These are phyloP conservation scores for Channa maculata DNA, from an alignment of 2,113 vertebrate genomes.

Conservation along the genomic window DNA sequence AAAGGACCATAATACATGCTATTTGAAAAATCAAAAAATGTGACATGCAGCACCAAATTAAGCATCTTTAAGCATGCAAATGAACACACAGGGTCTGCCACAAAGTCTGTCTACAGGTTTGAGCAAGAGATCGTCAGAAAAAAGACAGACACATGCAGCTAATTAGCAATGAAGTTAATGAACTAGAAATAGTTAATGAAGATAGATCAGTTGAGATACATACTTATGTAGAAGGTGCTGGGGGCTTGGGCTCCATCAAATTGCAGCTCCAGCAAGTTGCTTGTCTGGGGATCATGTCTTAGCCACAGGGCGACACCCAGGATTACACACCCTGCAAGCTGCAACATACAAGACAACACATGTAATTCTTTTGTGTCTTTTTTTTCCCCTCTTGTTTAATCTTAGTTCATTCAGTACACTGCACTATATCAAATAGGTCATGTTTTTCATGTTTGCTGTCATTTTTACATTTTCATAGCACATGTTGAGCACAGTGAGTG, in stretches of 20 bases:
- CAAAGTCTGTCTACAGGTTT: too few species aligned
- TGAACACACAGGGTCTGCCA: too few species aligned
- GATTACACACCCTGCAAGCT: slow-evolving; percentile 96
- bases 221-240: slow-evolving; percentile 94
- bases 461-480: neutral
- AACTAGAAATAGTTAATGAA: too few species aligned
- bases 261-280: slow-evolving; percentile 87
- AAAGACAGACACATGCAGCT: too few species aligned
- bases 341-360: slow-evolving; percentile 44
- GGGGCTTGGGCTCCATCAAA: slow-evolving; percentile 86
- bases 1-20: too few species aligned
- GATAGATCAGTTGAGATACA: slow-evolving; percentile 54
- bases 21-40: too few species aligned
- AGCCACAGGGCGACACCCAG: slow-evolving; percentile 96
- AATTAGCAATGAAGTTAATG: too few species aligned
- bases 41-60: too few species aligned
- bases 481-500: neutral
- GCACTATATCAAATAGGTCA: neutral
- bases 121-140: too few species aligned
- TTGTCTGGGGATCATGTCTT: slow-evolving; percentile 92
- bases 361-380: neutral
- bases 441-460: neutral
- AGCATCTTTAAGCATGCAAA: too few species aligned
- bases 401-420: neutral
- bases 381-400: neutral